Percentiles rank a stretch among this genome's conserved stretches.
Evolutionary conservation across 2,113 vertebrate genomes (phyloP).

Genomic region (Halcyon malimbica): DNA sequence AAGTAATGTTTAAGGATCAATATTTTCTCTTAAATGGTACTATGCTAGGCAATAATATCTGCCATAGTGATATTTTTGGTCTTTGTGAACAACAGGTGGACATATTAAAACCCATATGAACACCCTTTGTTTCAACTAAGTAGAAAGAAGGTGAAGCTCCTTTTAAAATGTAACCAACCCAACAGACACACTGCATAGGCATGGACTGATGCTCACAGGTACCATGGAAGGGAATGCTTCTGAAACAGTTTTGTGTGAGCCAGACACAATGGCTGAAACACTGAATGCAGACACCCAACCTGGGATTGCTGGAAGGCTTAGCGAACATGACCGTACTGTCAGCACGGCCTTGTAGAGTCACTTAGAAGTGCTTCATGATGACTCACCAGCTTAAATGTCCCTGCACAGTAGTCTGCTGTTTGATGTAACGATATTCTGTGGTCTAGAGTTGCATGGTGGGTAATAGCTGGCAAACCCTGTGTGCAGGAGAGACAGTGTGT

Average conservation of each 20-base stretch:
- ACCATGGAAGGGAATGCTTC: fast-evolving
- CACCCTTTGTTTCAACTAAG: neutral
- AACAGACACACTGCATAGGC: fast-evolving
- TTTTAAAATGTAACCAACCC: neutral
- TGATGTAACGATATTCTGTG: neutral
- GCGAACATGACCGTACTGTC: fast-evolving
- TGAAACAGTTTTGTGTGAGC: neutral
- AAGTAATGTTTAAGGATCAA: neutral
- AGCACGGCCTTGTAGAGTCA: neutral
- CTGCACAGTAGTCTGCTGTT: neutral
- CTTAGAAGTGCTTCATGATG: fast-evolving
- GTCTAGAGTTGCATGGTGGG: neutral
- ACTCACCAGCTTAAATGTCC: neutral
- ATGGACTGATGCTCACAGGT: fast-evolving
- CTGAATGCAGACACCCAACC: neutral
- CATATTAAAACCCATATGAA: neutral
- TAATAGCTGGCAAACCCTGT: neutral
- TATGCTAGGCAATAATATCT: neutral
- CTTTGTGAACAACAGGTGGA: neutral
- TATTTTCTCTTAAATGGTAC: neutral
- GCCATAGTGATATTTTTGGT: neutral
- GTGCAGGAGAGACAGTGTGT: neutral
- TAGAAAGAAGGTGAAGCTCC: fast-evolving
- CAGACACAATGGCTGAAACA: neutral
- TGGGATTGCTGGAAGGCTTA: neutral